Evolutionary conservation across 2,888 invertebrate genomes (phyloP), one percentile per base, ranked within the genome.

Genomic region (Apodemia zela): DNA sequence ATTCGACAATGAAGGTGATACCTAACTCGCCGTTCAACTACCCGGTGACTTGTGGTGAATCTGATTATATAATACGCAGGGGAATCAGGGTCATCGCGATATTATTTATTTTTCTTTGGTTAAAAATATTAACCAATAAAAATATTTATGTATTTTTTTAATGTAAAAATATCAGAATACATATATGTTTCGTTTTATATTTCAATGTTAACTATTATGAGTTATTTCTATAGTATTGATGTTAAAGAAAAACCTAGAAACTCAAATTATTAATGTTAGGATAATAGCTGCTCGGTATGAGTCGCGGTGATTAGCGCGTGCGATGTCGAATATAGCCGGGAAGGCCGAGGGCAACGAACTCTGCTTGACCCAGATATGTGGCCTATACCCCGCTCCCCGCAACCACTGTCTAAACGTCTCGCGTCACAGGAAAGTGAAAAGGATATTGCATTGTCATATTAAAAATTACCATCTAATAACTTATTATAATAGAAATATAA

Each of bases 311-410:
- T 89, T 87, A 72, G 71, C 71, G 72, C 71, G 71, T 86, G 85
- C 87, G 86, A 82, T 82, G 84, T 84, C 86, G 80, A 89, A 90
- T 89, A 89, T 89, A 90, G 89, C 84, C 81, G 88, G 89, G 90
- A 91, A 90, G 90, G 90, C 90, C 90, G 90, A 89, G 90, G 88
- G 89, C 89, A 89, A 89, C 87, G 90, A 91, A 89, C 90, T 90
- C 89, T 74, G 89, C 85, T 85, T 89, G 91, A 90, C 91, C 91
- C 76, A 91, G 90, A 87, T 91, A 80, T 75, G 81, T 75, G 71
- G 71, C 72, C 68, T 68, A 68, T 70, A 66, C 69, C 68, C 67
- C 68, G 64, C 66, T 59, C 73, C 74, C 72, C 75, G 69, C 76
- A 62, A 71, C 71, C 66, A 62, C 64, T 65, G 65, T 64, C 68